Evolutionary conservation across 1,140 invertebrate genomes (phyloP).

Genomic region (Hyphantria cunea): DNA sequence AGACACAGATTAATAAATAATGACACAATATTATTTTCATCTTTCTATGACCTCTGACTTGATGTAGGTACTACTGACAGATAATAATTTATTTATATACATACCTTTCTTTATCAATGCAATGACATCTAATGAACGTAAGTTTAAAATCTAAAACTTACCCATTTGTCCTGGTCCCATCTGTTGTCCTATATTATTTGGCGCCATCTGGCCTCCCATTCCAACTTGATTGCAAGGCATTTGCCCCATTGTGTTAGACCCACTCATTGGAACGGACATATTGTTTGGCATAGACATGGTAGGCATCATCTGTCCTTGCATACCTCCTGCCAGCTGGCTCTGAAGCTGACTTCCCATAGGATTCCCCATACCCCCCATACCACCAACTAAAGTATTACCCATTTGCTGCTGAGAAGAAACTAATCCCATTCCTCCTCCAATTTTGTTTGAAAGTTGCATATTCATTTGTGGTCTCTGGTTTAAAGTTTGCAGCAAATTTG

Average conservation of each 20-base stretch:
- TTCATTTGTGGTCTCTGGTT: constrained; percentile 72
- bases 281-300: constrained; percentile 68
- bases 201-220: constrained; percentile 67
- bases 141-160: constrained; percentile 35
- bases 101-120: too few species aligned
- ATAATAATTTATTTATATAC: too few species aligned
- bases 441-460: constrained; percentile 68
- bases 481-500: constrained; percentile 68
- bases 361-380: constrained; percentile 63
- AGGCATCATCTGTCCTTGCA: constrained; percentile 70
- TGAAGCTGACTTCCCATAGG: constrained; percentile 65
- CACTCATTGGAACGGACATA: constrained; percentile 71
- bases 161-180: constrained; percentile 68
- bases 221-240: constrained; percentile 71
- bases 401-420: constrained; percentile 69
- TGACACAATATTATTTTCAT: too few species aligned
- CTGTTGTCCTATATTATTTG: constrained; percentile 68
- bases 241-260: constrained; percentile 59
- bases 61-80: too few species aligned
- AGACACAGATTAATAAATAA: too few species aligned
- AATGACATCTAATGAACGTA: too few species aligned
- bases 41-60: too few species aligned
- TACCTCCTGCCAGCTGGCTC: constrained; percentile 57
- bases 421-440: constrained; percentile 63
- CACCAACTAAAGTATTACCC: constrained; percentile 56